phyloP scores from a whole-genome alignment of 35 echinoderm and acorn worm species.

The Stichopus chloronotus region DNA sequence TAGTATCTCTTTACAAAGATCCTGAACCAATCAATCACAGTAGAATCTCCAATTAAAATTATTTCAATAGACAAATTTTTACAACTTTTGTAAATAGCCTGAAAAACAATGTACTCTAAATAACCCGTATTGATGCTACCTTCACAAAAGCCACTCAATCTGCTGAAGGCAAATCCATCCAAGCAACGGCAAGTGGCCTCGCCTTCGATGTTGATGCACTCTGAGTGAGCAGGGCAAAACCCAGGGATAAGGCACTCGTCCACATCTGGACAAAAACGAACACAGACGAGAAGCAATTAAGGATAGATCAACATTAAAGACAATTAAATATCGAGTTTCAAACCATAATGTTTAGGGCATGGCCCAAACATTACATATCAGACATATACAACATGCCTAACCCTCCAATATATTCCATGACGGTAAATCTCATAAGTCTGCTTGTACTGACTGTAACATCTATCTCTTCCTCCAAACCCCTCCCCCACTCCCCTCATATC shows the following conservation, averaged over 20 bases:
- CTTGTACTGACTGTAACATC: too few species aligned
- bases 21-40: neutral
- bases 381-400: too few species aligned
- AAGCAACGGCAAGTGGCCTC: neutral
- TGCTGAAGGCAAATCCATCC: slow-evolving; percentile 11
- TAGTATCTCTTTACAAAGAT: too few species aligned
- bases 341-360: too few species aligned
- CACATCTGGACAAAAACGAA: slow-evolving; percentile 9
- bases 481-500: too few species aligned
- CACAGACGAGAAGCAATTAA: neutral
- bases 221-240: neutral
- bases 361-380: too few species aligned
- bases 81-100: too few species aligned
- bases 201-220: slow-evolving; percentile 1
- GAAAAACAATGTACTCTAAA: neutral
- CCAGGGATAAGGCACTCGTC: neutral
- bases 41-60: neutral
- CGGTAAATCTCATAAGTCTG: too few species aligned
- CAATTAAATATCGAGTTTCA: too few species aligned
- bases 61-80: neutral
- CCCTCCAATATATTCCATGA: too few species aligned
- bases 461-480: too few species aligned
- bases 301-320: too few species aligned
- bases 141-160: slow-evolving; percentile 20
- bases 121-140: neutral